Evolutionary conservation across 2,888 invertebrate species (phyloP).

Genomic region (Nowickia ferox): DNA sequence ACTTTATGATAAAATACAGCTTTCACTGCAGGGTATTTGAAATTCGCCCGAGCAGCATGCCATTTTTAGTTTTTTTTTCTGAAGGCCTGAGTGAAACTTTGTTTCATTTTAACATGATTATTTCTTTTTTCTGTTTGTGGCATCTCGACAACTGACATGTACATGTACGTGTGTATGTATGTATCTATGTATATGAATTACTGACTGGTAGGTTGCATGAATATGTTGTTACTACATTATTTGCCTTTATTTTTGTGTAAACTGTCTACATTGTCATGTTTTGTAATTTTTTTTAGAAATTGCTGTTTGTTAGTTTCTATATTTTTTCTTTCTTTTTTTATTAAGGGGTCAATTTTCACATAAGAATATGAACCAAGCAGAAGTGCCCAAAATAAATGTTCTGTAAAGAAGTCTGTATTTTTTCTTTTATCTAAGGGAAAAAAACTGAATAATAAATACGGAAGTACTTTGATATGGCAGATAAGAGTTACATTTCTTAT

Average conservation of each 20-base stretch:
- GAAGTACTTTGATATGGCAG: conserved; percentile 55
- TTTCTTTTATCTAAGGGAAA: conserved; percentile 35
- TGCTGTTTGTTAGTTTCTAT: not conserved
- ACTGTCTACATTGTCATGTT: conserved; percentile 45
- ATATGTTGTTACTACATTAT: conserved; percentile 10
- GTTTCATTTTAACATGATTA: not conserved
- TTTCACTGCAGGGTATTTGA: not conserved
- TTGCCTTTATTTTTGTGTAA: conserved; percentile 23
- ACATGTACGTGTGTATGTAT: not conserved
- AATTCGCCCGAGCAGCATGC: not conserved
- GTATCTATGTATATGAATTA: not conserved
- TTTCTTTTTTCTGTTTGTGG: conserved; percentile 8
- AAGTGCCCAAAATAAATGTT: conserved; percentile 55
- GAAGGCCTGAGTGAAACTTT: conserved; percentile 5
- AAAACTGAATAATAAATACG: conserved; percentile 32
- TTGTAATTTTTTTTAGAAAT: conserved; percentile 18
- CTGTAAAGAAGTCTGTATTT: conserved; percentile 36
- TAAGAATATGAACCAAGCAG: conserved; percentile 19
- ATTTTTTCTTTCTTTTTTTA: conserved; percentile 29
- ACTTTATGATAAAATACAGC: no score
- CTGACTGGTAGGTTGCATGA: conserved; percentile 19
- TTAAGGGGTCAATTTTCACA: conserved; percentile 56
- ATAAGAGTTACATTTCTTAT: conserved; percentile 2
- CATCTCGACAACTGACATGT: conserved; percentile 20
- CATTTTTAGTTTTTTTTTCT: conserved; percentile 3